A percentile compares a stretch with the other conserved stretches of the same genome.
Conservation (phyloP, 2,888 invertebrate species). For the Polydrusus cervinus region DNA sequence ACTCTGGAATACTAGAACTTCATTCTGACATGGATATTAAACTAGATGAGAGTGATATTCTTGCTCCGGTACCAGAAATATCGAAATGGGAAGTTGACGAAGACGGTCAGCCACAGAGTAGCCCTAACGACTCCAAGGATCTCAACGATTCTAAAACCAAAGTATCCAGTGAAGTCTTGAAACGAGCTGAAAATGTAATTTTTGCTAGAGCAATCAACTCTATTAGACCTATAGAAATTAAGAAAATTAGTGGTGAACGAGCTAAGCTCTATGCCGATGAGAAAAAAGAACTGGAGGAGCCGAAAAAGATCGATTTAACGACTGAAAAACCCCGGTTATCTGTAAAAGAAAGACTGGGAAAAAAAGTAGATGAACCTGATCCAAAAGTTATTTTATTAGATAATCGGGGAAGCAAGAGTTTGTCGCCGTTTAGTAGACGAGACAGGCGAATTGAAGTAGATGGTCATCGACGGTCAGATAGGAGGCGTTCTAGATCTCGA, state of each 20-base stretch:
- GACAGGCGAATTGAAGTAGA: conserved; percentile 67
- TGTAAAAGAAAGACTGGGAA: conserved; percentile 86
- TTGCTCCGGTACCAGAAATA: conserved; percentile 84
- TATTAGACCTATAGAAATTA: conserved; percentile 82
- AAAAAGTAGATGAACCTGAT: conserved; percentile 79
- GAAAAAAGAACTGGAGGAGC: conserved; percentile 49
- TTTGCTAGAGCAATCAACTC: conserved; percentile 92
- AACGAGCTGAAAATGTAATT: conserved; percentile 93
- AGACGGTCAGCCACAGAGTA: conserved; percentile 67
- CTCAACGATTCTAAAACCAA: conserved; percentile 72
- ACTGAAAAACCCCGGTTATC: conserved; percentile 74
- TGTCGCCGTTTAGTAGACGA: conserved; percentile 72
- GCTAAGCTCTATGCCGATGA: conserved; percentile 78
- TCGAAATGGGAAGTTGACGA: conserved; percentile 94
- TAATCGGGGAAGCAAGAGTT: conserved; percentile 69
- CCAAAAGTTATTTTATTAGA: conserved; percentile 74
- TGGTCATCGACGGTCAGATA: conserved; percentile 61
- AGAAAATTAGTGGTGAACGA: conserved; percentile 82
- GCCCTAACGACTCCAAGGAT: conserved; percentile 59
- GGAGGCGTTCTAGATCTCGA: conserved; percentile 62
- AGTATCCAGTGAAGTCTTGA: conserved; percentile 89
- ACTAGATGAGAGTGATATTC: conserved; percentile 75
- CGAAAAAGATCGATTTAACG: conserved; percentile 47
- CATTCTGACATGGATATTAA: conserved; percentile 75
- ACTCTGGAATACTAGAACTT: conserved; percentile 76